A percentile compares a stretch with the other conserved stretches of the same genome.
phyloP scores from a whole-genome alignment of 2,888 invertebrate species.

The Cantharis lateralis region DNA sequence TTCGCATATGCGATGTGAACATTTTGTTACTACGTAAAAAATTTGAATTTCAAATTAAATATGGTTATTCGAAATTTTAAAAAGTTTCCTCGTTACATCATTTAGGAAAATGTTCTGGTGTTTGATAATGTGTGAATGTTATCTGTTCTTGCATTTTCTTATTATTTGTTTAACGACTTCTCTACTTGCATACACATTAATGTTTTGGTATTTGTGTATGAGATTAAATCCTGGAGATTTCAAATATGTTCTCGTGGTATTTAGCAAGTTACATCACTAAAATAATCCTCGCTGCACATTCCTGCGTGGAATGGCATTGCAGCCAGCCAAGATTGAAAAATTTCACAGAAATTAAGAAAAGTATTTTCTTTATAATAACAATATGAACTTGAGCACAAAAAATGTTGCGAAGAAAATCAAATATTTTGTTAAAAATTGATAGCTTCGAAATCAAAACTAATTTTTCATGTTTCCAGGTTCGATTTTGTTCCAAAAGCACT shows the following conservation, averaged over 20 bases:
- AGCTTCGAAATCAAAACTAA: not conserved
- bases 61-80: not conserved
- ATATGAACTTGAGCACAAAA: too few relatives aligned
- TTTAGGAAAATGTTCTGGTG: not conserved
- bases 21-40: not conserved
- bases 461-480: not conserved
- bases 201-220: constrained; percentile 13
- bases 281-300: constrained; percentile 2
- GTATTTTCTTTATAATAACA: not conserved
- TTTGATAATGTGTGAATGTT: not conserved
- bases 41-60: not conserved
- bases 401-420: too few relatives aligned
- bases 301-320: not conserved
- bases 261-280: constrained; percentile 15
- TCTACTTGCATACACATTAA: not conserved
- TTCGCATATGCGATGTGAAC: not conserved
- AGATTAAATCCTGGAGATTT: constrained; percentile 21
- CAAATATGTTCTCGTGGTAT: constrained; percentile 21
- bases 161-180: not conserved
- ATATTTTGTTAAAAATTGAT: not conserved
- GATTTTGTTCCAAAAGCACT: not conserved
- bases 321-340: not conserved
- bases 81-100: not conserved
- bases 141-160: not conserved
- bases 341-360: not conserved